phyloP scores from a whole-genome alignment of 2,888 invertebrate genomes.

The Geotrupes spiniger region DNA sequence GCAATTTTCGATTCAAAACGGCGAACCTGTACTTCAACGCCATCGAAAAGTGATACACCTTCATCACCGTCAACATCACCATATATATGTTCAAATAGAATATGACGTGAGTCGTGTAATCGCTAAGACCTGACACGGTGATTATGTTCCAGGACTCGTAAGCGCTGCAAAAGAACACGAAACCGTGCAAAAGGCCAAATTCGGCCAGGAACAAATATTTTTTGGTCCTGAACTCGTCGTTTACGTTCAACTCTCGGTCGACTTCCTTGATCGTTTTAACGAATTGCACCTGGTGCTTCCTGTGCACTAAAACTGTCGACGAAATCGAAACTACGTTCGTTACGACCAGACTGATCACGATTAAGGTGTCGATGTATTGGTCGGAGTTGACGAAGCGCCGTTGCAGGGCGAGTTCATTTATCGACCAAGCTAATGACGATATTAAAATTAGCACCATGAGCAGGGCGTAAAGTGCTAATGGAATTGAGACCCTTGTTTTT shows the following conservation, averaged over 20 bases:
- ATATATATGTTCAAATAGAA: conserved; percentile 16
- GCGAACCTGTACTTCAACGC: conserved; percentile 14
- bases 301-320: conserved; percentile 1
- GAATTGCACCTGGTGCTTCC: conserved; percentile 3
- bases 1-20: conserved; percentile 11
- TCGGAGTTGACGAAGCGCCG: not conserved
- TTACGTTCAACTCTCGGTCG: conserved; percentile 7
- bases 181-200: conserved; percentile 13
- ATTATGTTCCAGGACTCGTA: conserved; percentile 13
- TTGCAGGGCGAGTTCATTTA: not conserved
- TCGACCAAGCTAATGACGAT: conserved; percentile 1
- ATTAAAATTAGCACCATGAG: not conserved
- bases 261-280: conserved; percentile 7
- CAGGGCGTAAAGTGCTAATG: conserved; percentile 5
- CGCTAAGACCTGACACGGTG: not conserved
- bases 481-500: not conserved
- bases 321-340: conserved; percentile 12
- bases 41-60: conserved; percentile 17
- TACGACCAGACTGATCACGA: conserved; percentile 7
- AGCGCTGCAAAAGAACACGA: conserved; percentile 7
- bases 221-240: not conserved
- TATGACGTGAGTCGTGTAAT: not conserved
- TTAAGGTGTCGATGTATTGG: conserved; percentile 9
- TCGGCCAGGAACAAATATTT: conserved; percentile 5
- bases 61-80: conserved; percentile 13